A percentile compares a stretch with the other conserved stretches of the same genome.
Evolutionary conservation across 2,797 vertebrate genomes (phyloP).

Genomic region (Pampus argenteus): DNA sequence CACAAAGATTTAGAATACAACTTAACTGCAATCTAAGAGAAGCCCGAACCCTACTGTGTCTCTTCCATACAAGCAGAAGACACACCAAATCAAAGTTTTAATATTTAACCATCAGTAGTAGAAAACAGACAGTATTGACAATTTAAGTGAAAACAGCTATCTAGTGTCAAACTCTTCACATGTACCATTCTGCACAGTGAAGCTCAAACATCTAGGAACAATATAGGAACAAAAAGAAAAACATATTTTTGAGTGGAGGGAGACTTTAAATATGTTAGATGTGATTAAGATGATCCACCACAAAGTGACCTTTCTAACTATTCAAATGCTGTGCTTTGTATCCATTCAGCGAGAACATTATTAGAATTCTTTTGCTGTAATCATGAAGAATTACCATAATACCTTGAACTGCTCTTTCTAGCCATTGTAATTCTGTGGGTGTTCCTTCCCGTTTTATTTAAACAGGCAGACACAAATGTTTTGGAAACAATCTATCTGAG

Average conservation of each 20-base stretch:
- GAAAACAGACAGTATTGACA: not conserved
- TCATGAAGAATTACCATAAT: constrained; percentile 7
- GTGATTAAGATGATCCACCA: constrained; percentile 7
- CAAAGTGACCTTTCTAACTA: constrained; percentile 11
- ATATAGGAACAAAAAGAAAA: too few relatives aligned
- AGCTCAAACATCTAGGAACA: too few relatives aligned
- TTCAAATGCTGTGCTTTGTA: constrained; percentile 10
- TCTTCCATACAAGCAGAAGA: not conserved
- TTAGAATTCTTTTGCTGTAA: constrained; percentile 8
- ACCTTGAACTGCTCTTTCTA: constrained; percentile 9
- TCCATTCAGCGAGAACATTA: constrained; percentile 4
- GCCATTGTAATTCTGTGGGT: not conserved
- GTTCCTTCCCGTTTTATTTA: not conserved
- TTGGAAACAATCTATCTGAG: too few relatives aligned
- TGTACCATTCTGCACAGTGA: too few relatives aligned
- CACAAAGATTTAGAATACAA: constrained; percentile 9
- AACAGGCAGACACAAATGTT: not conserved
- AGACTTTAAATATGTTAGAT: too few relatives aligned
- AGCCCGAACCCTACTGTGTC: not conserved
- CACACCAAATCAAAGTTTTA: constrained; percentile 1
- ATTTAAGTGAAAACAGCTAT: too few relatives aligned
- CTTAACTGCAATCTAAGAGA: constrained; percentile 3
- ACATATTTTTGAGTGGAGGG: too few relatives aligned
- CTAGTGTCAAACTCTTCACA: too few relatives aligned
- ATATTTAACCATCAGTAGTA: not conserved